phyloP scores from a whole-genome alignment of 2,113 vertebrate species.

The Clarias magur region DNA sequence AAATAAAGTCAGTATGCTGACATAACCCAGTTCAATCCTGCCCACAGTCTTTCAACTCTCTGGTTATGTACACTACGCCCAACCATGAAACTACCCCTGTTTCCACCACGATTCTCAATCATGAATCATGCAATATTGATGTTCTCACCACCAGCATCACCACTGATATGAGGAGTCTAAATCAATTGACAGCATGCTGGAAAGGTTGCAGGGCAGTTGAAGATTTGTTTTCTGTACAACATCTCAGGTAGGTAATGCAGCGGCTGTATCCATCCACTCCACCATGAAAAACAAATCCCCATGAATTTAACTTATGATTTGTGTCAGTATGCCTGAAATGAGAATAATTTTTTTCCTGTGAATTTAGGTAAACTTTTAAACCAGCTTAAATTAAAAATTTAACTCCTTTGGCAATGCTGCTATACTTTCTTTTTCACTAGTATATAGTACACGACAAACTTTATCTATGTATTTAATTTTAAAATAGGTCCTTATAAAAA shows the following conservation, averaged over 20 bases:
- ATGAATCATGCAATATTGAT: conserved; percentile 26
- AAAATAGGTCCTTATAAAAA: no score
- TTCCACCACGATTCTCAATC: conserved; percentile 28
- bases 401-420: no score
- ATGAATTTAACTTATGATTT: conserved; percentile 38
- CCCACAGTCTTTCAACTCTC: conserved; percentile 31
- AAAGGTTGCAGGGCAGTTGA: conserved; percentile 28
- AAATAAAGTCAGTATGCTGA: neutral
- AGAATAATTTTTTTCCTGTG: neutral
- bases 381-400: no score
- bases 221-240: conserved; percentile 28
- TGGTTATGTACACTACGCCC: conserved; percentile 38
- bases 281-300: conserved; percentile 28
- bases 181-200: conserved; percentile 4
- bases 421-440: no score
- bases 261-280: conserved; percentile 29
- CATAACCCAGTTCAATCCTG: conserved; percentile 40
- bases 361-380: no score
- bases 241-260: conserved; percentile 38
- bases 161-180: conserved; percentile 22
- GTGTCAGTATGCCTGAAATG: conserved; percentile 26
- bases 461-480: no score
- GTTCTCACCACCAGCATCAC: conserved; percentile 28
- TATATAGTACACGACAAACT: no score
- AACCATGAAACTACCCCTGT: conserved; percentile 29